Conservation (phyloP, 53 echinoderm and acorn worm species). For the Arbacia lixula region DNA sequence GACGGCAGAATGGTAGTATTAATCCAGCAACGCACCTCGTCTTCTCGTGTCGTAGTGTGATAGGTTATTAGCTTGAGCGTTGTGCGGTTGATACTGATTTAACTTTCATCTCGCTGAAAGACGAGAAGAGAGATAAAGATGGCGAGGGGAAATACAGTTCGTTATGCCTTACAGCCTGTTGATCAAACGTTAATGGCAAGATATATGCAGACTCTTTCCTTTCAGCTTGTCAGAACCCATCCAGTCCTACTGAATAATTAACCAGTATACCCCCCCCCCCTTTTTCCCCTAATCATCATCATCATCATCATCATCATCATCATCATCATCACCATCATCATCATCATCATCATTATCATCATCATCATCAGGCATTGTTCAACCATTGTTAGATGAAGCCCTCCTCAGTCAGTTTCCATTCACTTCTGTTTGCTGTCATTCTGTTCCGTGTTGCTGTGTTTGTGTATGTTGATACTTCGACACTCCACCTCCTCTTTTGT, state of each 20-base stretch:
- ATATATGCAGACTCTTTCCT: conserved; percentile 1
- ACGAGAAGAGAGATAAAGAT: not conserved
- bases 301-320: not conserved
- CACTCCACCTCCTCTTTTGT: too few species aligned
- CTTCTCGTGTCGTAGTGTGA: not conserved
- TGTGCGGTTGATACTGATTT: conserved; percentile 45
- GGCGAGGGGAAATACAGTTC: not conserved
- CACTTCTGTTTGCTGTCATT: too few species aligned
- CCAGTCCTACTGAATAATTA: conserved; percentile 29
- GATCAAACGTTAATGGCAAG: conserved; percentile 38
- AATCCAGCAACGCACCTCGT: conserved; percentile 29
- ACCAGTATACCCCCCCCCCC: too few species aligned
- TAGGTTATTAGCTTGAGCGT: conserved; percentile 52
- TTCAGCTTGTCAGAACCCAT: conserved; percentile 27
- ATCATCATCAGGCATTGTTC: too few species aligned
- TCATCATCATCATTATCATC: not conserved
- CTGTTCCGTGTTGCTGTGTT: too few species aligned
- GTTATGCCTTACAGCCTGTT: conserved; percentile 39
- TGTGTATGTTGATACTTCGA: too few species aligned
- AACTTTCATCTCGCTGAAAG: conserved; percentile 22
- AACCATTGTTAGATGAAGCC: too few species aligned
- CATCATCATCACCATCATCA: not conserved
- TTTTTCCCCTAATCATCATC: not conserved
- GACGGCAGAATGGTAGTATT: conserved; percentile 25
- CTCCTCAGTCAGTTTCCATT: too few species aligned